Evolutionary conservation across 37 sponge, comb jelly and placozoan species (phyloP).

Genomic region (Spongilla lacustris): DNA sequence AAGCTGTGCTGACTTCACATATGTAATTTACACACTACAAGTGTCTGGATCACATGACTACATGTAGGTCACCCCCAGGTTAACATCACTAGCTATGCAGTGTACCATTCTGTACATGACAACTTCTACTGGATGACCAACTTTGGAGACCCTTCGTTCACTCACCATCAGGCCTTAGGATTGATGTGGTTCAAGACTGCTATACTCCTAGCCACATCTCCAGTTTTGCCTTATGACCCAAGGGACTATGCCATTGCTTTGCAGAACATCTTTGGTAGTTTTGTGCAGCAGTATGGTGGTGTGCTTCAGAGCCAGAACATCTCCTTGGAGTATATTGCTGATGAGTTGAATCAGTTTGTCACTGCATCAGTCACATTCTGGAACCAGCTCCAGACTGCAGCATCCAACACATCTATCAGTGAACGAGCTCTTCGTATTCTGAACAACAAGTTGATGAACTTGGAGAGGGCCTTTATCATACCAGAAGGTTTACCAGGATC

Average conservation of each 20-base stretch:
- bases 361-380: too few relatives aligned
- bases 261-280: conserved; percentile 7
- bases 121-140: conserved; percentile 65
- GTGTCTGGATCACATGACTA: too few relatives aligned
- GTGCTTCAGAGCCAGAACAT: conserved; percentile 22
- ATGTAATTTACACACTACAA: too few relatives aligned
- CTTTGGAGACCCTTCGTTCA: conserved; percentile 57
- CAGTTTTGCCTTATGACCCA: conserved; percentile 59
- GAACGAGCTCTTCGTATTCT: conserved; percentile 54
- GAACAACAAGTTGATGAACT: conserved; percentile 77
- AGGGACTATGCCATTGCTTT: conserved; percentile 32
- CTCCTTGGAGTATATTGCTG: neutral
- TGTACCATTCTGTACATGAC: conserved; percentile 83
- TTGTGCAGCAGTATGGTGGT: conserved; percentile 18
- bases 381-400: too few relatives aligned
- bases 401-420: too few relatives aligned
- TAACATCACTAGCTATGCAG: conserved; percentile 34
- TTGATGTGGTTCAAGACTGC: conserved; percentile 57
- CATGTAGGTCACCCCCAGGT: too few relatives aligned
- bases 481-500: conserved; percentile 88
- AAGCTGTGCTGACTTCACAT: conserved; percentile 12
- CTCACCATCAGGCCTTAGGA: conserved; percentile 58
- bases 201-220: conserved; percentile 50
- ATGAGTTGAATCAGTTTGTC: too few relatives aligned
- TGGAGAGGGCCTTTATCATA: conserved; percentile 90